Percentiles rank a stretch among this genome's conserved stretches.
These are phyloP conservation scores for Formica selysi DNA, from an alignment of 1,140 invertebrate species.

Conservation along the genomic window DNA sequence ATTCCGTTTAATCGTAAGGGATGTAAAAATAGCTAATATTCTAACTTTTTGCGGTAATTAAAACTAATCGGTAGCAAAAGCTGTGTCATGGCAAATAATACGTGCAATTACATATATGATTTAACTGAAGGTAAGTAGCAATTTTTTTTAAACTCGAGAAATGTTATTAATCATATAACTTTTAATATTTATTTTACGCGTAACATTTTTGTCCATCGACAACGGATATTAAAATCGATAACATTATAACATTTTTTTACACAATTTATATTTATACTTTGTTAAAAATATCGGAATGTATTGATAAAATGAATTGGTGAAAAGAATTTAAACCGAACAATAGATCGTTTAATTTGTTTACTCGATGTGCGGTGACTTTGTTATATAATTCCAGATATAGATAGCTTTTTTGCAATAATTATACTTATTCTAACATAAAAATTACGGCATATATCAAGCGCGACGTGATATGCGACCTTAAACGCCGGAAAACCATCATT, in stretches of 20 bases:
- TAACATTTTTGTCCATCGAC: neutral
- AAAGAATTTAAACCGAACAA: neutral
- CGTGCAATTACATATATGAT: neutral
- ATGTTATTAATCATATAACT: neutral
- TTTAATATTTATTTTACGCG: neutral
- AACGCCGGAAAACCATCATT: neutral
- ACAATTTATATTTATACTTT: neutral
- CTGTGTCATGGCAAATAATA: neutral
- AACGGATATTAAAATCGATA: neutral
- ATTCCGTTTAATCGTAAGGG: neutral
- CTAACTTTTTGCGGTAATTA: slow-evolving; percentile 28
- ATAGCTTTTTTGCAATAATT: neutral
- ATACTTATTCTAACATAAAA: neutral
- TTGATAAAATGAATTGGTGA: neutral
- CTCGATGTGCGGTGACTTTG: neutral
- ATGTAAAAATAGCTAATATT: slow-evolving; percentile 11
- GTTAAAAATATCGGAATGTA: neutral
- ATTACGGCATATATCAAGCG: neutral
- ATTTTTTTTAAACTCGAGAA: neutral
- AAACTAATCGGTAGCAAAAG: neutral
- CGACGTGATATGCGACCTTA: neutral
- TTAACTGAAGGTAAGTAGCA: slow-evolving; percentile 3
- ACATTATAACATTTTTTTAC: neutral
- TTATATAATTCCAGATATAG: neutral
- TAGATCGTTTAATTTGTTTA: neutral